Percentiles rank a stretch among this genome's conserved stretches.
These are phyloP conservation scores for Azorinus chamasolen DNA, from an alignment of 2,888 invertebrate species.

Conservation along the genomic window DNA sequence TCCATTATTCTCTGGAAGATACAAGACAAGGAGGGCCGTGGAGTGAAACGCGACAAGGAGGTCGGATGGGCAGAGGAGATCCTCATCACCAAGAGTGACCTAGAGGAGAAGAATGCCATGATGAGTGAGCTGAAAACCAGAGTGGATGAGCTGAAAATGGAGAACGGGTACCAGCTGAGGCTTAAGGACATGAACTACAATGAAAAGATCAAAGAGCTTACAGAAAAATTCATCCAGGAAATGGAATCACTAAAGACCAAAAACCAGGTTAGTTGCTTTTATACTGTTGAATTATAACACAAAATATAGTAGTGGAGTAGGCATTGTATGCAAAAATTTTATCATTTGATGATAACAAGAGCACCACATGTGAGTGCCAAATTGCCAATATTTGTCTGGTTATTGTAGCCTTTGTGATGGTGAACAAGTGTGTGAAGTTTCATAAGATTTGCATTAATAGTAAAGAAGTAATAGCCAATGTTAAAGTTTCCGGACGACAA, in stretches of 20 bases:
- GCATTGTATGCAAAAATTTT: too few species aligned
- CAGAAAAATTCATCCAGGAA: conserved; percentile 93
- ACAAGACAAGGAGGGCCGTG: conserved; percentile 88
- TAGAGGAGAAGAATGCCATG: conserved; percentile 91
- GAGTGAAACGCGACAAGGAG: conserved; percentile 91
- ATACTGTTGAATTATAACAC: too few species aligned
- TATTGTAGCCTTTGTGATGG: too few species aligned
- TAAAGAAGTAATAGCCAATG: too few species aligned
- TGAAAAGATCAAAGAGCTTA: conserved; percentile 93
- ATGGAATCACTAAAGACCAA: conserved; percentile 92
- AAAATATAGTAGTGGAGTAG: too few species aligned
- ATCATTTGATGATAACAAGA: too few species aligned
- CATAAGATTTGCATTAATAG: too few species aligned
- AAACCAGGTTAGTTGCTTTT: conserved; percentile 81
- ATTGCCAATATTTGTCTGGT: too few species aligned
- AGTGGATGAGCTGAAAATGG: conserved; percentile 94
- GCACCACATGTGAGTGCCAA: too few species aligned
- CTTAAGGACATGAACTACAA: conserved; percentile 92
- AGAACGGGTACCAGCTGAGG: conserved; percentile 94
- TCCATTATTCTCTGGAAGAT: conserved; percentile 95
- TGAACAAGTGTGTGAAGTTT: too few species aligned
- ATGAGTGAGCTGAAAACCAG: conserved; percentile 91
- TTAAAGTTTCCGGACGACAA: too few species aligned
- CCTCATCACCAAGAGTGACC: conserved; percentile 91
- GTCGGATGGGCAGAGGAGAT: conserved; percentile 93